phyloP scores from a whole-genome alignment of 2,113 vertebrate species.

The Trachemys scripta region DNA sequence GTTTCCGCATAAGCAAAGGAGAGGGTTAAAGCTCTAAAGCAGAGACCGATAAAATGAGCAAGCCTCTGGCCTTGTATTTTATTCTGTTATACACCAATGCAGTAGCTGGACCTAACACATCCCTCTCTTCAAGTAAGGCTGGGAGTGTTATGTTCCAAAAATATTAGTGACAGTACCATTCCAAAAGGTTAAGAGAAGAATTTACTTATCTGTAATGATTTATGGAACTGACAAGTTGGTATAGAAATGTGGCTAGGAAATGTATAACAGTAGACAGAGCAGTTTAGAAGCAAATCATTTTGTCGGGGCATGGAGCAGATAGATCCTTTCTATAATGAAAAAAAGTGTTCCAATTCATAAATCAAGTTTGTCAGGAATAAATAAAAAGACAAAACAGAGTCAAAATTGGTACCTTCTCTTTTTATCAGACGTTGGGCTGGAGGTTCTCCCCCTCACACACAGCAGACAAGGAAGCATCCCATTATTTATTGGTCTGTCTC shows the following conservation, averaged over 20 bases:
- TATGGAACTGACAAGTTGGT: constrained; percentile 71
- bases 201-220: constrained; percentile 79
- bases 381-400: constrained; percentile 46
- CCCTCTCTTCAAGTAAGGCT: constrained; percentile 54
- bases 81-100: neutral
- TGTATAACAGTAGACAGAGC: constrained; percentile 39
- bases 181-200: constrained; percentile 76
- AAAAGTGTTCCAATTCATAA: constrained; percentile 69
- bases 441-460: neutral
- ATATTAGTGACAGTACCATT: constrained; percentile 58
- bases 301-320: constrained; percentile 55
- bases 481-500: constrained; percentile 45
- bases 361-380: constrained; percentile 72
- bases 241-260: constrained; percentile 63
- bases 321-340: constrained; percentile 67
- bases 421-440: neutral
- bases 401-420: neutral
- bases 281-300: constrained; percentile 70
- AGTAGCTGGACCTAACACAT: neutral
- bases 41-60: neutral
- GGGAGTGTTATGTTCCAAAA: constrained; percentile 55
- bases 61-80: constrained; percentile 7
- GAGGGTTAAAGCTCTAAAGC: neutral
- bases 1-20: neutral
- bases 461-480: neutral